A percentile compares a stretch with the other conserved stretches of the same genome.
Conservation (phyloP, 2,797 vertebrate species). For the Pelochelys cantorii region DNA sequence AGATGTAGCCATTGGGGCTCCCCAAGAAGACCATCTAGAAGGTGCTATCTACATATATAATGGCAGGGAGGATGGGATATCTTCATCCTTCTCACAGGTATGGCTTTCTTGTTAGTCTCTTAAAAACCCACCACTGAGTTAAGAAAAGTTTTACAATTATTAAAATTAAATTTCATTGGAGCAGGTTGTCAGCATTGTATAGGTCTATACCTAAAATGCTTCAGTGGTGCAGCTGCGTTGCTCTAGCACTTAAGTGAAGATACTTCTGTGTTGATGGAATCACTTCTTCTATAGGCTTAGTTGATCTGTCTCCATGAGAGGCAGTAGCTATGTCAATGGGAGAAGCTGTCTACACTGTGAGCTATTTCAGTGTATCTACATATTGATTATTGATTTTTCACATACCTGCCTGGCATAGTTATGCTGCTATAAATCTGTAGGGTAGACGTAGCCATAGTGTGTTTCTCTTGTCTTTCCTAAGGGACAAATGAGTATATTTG, state of each 20-base stretch:
- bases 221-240: too few species aligned
- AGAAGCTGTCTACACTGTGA: not conserved
- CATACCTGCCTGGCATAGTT: too few species aligned
- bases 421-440: too few species aligned
- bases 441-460: not conserved
- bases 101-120: not conserved
- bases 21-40: constrained; percentile 92
- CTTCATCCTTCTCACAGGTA: constrained; percentile 91
- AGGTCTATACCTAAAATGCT: not conserved
- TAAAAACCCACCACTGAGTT: not conserved
- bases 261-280: not conserved
- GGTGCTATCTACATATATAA: constrained; percentile 98
- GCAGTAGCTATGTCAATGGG: not conserved
- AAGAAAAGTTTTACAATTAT: not conserved
- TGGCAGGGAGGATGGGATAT: constrained; percentile 90
- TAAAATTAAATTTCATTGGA: not conserved
- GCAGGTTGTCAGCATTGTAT: too few species aligned
- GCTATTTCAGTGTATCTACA: not conserved
- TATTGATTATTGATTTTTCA: not conserved
- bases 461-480: not conserved
- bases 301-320: not conserved
- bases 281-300: not conserved
- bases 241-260: not conserved
- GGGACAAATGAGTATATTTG: not conserved
- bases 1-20: constrained; percentile 96